phyloP scores from a whole-genome alignment of 2,888 invertebrate species.

The Conops quadrifasciatus region DNA sequence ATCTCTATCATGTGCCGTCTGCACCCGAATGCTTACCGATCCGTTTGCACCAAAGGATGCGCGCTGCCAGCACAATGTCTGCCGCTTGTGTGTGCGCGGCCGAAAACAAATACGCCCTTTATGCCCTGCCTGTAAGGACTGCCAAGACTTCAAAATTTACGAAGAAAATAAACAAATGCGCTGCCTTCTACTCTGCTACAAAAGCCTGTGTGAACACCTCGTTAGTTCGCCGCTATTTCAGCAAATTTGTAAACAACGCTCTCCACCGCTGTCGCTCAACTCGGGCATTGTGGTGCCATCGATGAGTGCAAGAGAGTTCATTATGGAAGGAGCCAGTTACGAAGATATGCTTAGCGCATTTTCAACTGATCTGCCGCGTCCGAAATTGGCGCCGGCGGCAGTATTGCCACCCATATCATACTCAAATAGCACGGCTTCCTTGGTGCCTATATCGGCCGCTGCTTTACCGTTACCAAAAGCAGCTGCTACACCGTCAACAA shows the following conservation, averaged over 20 bases:
- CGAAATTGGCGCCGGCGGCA: conserved; percentile 68
- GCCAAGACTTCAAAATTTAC: conserved; percentile 80
- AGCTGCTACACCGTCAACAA: conserved; percentile 35
- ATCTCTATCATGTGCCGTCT: conserved; percentile 89
- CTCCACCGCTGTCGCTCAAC: conserved; percentile 33
- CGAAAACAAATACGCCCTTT: conserved; percentile 85
- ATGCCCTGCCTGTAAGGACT: conserved; percentile 86
- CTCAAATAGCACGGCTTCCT: conserved; percentile 49
- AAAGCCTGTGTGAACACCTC: conserved; percentile 86
- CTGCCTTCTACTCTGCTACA: conserved; percentile 86
- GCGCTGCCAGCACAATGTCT: conserved; percentile 89
- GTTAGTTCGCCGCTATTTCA: conserved; percentile 75
- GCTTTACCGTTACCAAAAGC: conserved; percentile 36
- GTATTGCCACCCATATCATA: conserved; percentile 58
- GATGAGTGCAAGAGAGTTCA: conserved; percentile 68
- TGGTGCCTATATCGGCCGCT: conserved; percentile 38
- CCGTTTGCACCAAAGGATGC: conserved; percentile 82
- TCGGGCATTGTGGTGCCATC: conserved; percentile 65
- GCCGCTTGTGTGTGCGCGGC: conserved; percentile 83
- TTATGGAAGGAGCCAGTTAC: conserved; percentile 82
- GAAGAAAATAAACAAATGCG: conserved; percentile 83
- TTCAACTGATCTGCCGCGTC: conserved; percentile 73
- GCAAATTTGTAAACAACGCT: conserved; percentile 47
- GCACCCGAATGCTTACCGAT: conserved; percentile 82
- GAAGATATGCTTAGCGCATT: conserved; percentile 77